Conservation (phyloP, 2,797 vertebrate genomes). For the Eulemur albifrons region DNA sequence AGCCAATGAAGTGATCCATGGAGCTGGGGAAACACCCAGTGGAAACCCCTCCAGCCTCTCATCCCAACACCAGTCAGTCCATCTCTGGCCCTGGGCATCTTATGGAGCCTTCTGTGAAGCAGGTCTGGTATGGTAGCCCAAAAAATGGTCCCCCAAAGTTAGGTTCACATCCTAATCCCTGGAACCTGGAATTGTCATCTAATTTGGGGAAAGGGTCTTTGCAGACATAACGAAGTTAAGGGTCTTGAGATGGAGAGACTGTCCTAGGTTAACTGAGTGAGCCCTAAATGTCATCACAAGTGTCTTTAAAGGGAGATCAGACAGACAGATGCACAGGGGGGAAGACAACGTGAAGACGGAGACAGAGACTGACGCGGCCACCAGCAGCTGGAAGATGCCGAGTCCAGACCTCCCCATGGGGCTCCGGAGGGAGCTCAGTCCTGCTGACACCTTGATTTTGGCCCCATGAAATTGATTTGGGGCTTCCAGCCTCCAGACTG, state of each 20-base stretch:
- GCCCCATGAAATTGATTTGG: neutral
- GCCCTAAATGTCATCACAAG: neutral
- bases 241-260: neutral
- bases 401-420: neutral
- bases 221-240: neutral
- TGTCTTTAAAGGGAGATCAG: neutral
- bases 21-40: neutral
- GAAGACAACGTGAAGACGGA: neutral
- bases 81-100: too few relatives aligned
- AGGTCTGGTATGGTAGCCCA: too few relatives aligned
- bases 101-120: neutral
- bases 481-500: neutral
- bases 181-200: neutral
- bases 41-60: neutral
- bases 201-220: neutral
- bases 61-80: neutral
- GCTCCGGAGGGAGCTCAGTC: neutral
- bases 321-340: neutral
- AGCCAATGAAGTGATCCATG: neutral
- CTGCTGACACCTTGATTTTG: neutral
- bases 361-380: rapidly evolving
- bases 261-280: neutral
- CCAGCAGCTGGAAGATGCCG: neutral
- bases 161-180: neutral
- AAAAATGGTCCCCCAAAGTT: neutral